Evolutionary conservation across 1,140 invertebrate genomes (phyloP), one percentile per base, ranked within the genome.

Genomic region (Lasioglossum albipes): DNA sequence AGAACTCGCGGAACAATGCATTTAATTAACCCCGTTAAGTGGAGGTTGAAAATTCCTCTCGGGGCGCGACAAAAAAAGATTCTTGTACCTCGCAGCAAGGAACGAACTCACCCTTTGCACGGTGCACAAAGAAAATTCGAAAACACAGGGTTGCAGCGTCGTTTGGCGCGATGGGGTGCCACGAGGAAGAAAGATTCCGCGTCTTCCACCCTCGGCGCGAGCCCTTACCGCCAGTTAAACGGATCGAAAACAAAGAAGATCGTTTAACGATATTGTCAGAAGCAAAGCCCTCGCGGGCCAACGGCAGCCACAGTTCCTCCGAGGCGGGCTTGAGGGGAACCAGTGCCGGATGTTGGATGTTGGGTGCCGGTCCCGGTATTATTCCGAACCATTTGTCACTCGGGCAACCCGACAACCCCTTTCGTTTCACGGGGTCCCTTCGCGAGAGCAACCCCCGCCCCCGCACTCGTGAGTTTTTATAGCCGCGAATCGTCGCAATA

Each of bases 321-420:
- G 73, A 81, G 81, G 64, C 75, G 80, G 75, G 69, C 68, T 82
- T 86, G 85, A 87, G 82, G 84, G 85, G 85, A 84, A 88, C 86
- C 83, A 80, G 66, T 59, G 80, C 77, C 88, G 87, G 88, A 92
- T 89, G 86, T 86, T 87, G 82, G 84, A 88, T 85, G 88, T 88
- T 89, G 88, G 89, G 81, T 88, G 85, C 85, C 85, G 87, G 82
- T 83, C 71, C 87, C 90, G 91, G 91, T 92, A 93, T 93, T 93
- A 93, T 93, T 93, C 92, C 93, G 83, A 93, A 89, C 93, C 92
- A 93, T 93, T 93, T 93, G 92, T 93, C 93, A 93, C 91, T 91
- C 83, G 89, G 86, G 85, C 88, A 89, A 88, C 76, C 82, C 82
- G 85, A 88, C 87, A 91, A 92, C 92, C 92, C 92, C 91, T 93